Conservation (phyloP, 1,140 invertebrate genomes). For the Meloidogyne floridensis region DNA sequence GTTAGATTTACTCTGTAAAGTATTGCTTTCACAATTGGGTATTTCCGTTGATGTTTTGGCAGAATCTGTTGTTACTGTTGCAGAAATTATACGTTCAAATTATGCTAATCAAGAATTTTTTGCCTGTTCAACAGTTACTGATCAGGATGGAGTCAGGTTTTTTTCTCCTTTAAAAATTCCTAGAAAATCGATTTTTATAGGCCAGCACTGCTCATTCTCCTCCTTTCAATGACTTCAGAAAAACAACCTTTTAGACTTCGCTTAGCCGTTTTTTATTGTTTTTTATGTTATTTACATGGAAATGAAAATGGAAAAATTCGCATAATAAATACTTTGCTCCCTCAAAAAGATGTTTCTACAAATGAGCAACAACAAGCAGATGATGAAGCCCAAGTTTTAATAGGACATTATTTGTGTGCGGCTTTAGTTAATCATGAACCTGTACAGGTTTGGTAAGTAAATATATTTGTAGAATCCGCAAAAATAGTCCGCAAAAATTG, state of each 20-base stretch:
- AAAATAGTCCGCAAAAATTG: background rate
- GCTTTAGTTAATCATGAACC: conserved; percentile 87
- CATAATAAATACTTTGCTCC: conserved; percentile 86
- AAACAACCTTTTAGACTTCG: conserved; percentile 89
- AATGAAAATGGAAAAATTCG: conserved; percentile 81
- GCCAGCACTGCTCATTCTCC: conserved; percentile 86
- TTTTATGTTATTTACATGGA: conserved; percentile 90
- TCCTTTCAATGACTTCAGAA: conserved; percentile 99
- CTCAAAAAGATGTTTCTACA: conserved; percentile 70
- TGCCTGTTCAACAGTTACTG: conserved; percentile 82
- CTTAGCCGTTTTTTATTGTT: conserved; percentile 93
- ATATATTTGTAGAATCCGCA: too few relatives aligned
- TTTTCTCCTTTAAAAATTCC: background rate
- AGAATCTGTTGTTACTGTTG: conserved; percentile 91
- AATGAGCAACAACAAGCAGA: conserved; percentile 35
- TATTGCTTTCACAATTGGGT: conserved; percentile 83
- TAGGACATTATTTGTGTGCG: conserved; percentile 88
- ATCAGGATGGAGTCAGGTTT: conserved; percentile 75
- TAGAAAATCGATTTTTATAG: conserved; percentile 65
- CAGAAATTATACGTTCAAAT: conserved; percentile 89
- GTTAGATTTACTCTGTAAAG: conserved; percentile 72
- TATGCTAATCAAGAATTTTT: conserved; percentile 88
- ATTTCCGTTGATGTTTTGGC: conserved; percentile 92
- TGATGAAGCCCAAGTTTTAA: conserved; percentile 44
- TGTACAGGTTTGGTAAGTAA: conserved; percentile 74